Conservation (phyloP, 53 echinoderm and acorn worm species). For the Patiria pectinifera region DNA sequence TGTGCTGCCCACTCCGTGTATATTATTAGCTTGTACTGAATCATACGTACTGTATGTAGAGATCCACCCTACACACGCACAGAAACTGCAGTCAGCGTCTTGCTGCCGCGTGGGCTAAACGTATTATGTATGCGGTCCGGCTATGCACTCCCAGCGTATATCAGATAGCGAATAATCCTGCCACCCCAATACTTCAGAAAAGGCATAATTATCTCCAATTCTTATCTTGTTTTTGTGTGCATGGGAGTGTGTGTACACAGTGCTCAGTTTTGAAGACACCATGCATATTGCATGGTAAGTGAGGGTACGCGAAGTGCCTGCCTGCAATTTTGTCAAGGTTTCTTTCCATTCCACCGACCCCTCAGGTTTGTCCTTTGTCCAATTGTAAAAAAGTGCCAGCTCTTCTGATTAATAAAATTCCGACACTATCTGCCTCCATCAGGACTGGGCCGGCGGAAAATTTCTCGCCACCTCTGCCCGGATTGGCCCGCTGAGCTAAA, state of each 20-base stretch:
- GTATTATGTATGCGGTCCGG: constrained; percentile 15
- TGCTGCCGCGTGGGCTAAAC: background rate
- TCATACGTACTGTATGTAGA: background rate
- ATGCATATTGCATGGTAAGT: background rate
- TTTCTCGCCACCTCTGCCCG: too few species aligned
- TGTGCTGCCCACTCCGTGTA: background rate
- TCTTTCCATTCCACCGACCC: background rate
- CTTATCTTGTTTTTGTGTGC: constrained; percentile 33
- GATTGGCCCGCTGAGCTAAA: too few species aligned
- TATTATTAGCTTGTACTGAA: background rate
- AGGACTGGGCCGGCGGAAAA: background rate
- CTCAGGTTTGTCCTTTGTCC: background rate
- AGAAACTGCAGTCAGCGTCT: background rate
- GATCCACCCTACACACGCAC: background rate
- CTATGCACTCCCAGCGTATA: constrained; percentile 2
- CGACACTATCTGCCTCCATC: background rate
- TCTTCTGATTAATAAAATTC: background rate
- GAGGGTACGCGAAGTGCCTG: background rate
- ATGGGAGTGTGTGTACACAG: background rate
- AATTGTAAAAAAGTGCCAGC: background rate
- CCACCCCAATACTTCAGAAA: constrained; percentile 35
- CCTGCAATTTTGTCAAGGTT: background rate
- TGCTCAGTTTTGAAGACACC: background rate
- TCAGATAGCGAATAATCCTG: constrained; percentile 29
- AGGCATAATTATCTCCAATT: constrained; percentile 26